Evolutionary conservation across 2,888 invertebrate species (phyloP), one percentile per base, ranked within the genome.

Genomic region (Ochropleura plecta): DNA sequence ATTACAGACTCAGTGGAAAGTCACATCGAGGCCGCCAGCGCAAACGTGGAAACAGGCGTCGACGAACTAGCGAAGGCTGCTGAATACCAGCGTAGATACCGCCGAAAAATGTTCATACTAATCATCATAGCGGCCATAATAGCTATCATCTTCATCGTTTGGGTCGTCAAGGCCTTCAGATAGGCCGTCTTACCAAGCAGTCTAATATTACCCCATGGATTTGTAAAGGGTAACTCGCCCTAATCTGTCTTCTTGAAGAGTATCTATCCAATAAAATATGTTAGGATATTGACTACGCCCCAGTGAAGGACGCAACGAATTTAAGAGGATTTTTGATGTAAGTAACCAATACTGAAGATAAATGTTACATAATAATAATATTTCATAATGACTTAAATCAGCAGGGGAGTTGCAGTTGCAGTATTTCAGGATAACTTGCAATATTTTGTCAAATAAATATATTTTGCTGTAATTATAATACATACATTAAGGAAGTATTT

Each of bases 11-110:
- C 98, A 9, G 98, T 99, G 86, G 98, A 98, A 92, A 97, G 97
- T 88, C 98, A 97, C 94, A 98, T 99, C 89, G 98, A 98, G 89
- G 97, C 97, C 77, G 97, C 98, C 1, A 97, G 97, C 70, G 97
- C 97, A 5, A 97, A 98, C 87, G 98, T 99, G 7, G 98, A 98
- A 91, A 94, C 97, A n/a, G 99, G 98, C 0, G 97, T 97, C 9
- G 97, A 97, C 81, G 98, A 99, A 89, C 93, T 99, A 60, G 96
- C 97, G n/a, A 98, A 98, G 92, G 99, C 99, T 30, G 97, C 98
- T 51, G 97, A 97, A 86, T 98, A 98, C 95, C 98, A 98, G 94
- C 98, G 98, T 0, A 84, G 94, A 53, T 98, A 98, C 92, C 97
- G 98, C 74, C 97, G 97, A 91, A 98, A 98, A 96, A 97, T 98